phyloP scores from a whole-genome alignment of 2,888 invertebrate species.

The Oasisia sp. region DNA sequence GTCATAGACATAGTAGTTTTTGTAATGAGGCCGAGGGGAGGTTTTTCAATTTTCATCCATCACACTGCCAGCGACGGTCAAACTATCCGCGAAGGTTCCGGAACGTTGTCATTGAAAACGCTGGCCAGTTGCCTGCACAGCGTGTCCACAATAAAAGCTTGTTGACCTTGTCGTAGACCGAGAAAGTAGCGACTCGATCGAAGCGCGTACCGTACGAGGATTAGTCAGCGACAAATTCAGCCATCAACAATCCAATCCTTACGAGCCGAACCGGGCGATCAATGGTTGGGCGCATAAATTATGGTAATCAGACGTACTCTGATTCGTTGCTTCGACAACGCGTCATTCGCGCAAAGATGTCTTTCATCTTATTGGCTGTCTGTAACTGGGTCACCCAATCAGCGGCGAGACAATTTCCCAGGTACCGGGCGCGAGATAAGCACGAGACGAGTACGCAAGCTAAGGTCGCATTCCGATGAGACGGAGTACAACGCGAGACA shows the following conservation, averaged over 20 bases:
- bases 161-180: background rate
- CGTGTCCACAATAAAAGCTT: background rate
- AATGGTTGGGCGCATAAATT: background rate
- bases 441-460: slow-evolving; percentile 17
- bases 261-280: background rate
- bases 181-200: background rate
- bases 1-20: too few relatives aligned
- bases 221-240: background rate
- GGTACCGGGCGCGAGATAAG: background rate
- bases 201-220: background rate
- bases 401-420: background rate
- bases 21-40: too few relatives aligned
- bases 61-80: too few relatives aligned
- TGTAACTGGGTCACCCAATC: slow-evolving; percentile 1
- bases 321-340: background rate
- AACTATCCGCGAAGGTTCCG: too few relatives aligned
- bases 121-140: too few relatives aligned
- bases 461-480: background rate
- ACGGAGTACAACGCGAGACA: background rate
- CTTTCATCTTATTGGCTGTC: background rate
- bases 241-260: background rate
- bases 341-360: background rate
- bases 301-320: background rate
- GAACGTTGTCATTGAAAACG: too few relatives aligned
- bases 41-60: too few relatives aligned